These are phyloP conservation scores for Dasypus novemcinctus DNA, from an alignment of 2,113 vertebrate genomes.

Conservation along the genomic window DNA sequence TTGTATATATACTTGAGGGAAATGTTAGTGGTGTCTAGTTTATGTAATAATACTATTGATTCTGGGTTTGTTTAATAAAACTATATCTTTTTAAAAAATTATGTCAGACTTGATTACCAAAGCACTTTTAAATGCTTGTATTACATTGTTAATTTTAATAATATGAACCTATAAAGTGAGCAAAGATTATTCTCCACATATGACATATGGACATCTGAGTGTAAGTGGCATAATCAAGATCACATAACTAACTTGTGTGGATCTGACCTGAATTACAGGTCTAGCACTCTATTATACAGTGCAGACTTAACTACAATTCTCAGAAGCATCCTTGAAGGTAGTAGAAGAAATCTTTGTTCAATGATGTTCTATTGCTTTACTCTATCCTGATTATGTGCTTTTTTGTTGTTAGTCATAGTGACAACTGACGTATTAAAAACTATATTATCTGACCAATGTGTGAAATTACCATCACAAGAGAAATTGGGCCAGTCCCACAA, in stretches of 20 bases:
- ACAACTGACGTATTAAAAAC: slow-evolving; percentile 36
- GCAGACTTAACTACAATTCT: slow-evolving; percentile 7
- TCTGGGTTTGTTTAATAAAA: slow-evolving; percentile 79
- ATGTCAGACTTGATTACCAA: neutral
- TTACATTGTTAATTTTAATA: slow-evolving; percentile 26
- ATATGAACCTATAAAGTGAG: neutral
- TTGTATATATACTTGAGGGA: slow-evolving; percentile 79
- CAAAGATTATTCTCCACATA: slow-evolving; percentile 16
- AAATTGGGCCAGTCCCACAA: neutral
- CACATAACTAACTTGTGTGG: neutral
- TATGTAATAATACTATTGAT: slow-evolving; percentile 75
- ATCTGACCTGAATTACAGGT: neutral
- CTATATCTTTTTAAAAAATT: slow-evolving; percentile 77
- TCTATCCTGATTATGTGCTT: neutral
- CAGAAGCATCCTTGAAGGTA: neutral
- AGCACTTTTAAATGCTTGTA: neutral
- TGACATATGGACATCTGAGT: neutral
- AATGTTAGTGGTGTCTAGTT: slow-evolving; percentile 80
- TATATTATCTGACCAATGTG: neutral
- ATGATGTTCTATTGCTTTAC: neutral
- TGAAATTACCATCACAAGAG: slow-evolving; percentile 50
- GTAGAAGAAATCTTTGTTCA: slow-evolving; percentile 11
- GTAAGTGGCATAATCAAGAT: neutral
- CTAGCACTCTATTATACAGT: neutral
- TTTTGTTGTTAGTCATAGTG: slow-evolving; percentile 17